Evolutionary conservation across 2,797 vertebrate species (phyloP), one percentile per base, ranked within the genome.

Genomic region (Acanthis flammea): DNA sequence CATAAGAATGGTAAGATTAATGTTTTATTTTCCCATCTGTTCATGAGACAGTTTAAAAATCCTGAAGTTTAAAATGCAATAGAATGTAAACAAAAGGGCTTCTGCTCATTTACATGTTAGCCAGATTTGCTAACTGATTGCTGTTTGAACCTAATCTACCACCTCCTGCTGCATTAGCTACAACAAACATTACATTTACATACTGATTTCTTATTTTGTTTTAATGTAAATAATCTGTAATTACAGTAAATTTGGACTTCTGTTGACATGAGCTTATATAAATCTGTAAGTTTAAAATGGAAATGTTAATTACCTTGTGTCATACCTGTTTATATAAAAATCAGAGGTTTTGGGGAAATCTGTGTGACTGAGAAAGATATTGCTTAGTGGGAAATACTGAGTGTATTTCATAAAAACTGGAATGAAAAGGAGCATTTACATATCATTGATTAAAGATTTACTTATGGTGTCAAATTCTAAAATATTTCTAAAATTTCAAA

Each of bases 141-240:
- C 97, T 98, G 92, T 98, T 98, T 98, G 97, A 98, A 98, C 97
- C 98, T 98, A 98, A 98, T 98, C 98, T 98, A 96, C 98, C 97
- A 97, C 98, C 97, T 97, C 99, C 98, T 98, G 98, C 98, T 98
- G 98, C 98, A 98, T 99, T 99, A 99, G 99, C 99, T 99, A 99
- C 99, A 99, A 99, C 99, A 99, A 99, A 99, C 99, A 99, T 99
- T 99, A 99, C 99, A 99, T 99, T 99, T 99, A 99, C 99, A 99
- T 99, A 99, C 99, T 98, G 99, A 99, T 99, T 99, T 99, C 99
- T 98, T 98, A 99, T 99, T 99, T 99, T 99, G 99, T 99, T 99
- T 99, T 99, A 99, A 99, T 99, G 99, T 99, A 99, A 99, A 99
- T 99, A 99, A 99, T 99, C 99, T 98, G 99, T 99, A 99, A 99